These are phyloP conservation scores for Oreotragus oreotragus DNA, from an alignment of 2,113 vertebrate species.

Conservation along the genomic window DNA sequence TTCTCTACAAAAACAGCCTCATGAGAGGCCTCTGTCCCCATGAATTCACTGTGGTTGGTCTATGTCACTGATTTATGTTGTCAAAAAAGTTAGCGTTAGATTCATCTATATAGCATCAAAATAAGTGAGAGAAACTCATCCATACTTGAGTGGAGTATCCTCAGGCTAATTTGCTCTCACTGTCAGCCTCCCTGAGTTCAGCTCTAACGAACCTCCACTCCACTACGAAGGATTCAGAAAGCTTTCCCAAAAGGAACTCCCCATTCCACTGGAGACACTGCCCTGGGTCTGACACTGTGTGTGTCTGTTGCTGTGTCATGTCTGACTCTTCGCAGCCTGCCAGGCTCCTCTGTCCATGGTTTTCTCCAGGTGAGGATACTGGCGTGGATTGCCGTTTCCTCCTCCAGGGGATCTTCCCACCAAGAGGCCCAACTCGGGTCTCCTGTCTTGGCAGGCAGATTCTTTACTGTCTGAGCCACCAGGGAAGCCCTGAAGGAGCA, in stretches of 20 bases:
- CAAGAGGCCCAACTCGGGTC: background rate
- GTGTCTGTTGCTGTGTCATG: background rate
- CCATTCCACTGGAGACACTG: background rate
- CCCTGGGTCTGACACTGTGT: background rate
- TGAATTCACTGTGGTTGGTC: background rate
- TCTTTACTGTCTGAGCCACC: background rate
- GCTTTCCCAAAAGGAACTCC: background rate
- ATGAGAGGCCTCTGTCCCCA: background rate
- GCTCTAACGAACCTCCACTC: background rate
- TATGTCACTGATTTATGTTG: background rate
- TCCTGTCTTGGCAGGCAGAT: background rate
- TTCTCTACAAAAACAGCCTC: background rate
- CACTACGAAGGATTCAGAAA: background rate
- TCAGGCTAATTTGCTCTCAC: background rate
- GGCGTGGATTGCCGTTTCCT: background rate
- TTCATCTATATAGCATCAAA: background rate
- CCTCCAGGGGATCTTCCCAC: background rate
- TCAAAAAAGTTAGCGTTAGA: background rate
- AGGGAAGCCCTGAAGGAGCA: background rate
- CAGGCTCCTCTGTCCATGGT: background rate
- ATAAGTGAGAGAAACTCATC: background rate
- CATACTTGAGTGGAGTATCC: background rate
- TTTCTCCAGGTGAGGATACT: background rate
- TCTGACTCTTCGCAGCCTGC: background rate
- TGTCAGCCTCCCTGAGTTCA: background rate